Evolutionary conservation across 2,797 vertebrate species (phyloP).

Genomic region (Phataginus tetradactyla): DNA sequence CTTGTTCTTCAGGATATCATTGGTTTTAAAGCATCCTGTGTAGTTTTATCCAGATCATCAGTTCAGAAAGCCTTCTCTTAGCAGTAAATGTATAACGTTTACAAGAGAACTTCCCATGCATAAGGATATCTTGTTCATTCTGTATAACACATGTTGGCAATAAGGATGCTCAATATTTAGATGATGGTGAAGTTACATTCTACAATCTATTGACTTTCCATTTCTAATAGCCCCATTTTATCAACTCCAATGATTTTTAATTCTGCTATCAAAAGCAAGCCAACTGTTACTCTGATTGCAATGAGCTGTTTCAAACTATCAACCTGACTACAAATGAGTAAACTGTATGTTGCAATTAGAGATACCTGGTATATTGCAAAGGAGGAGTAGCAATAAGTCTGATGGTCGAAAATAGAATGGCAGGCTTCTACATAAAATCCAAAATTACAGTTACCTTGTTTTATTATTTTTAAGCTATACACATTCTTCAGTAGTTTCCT

Average conservation of each 20-base stretch:
- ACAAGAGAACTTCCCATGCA: background rate
- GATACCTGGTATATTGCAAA: background rate
- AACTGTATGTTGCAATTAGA: background rate
- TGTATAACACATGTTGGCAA: background rate
- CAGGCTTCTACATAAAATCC: background rate
- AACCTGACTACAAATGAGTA: background rate
- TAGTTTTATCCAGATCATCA: background rate
- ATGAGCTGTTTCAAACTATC: background rate
- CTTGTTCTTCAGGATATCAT: background rate
- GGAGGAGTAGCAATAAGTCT: background rate
- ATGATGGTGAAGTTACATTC: background rate
- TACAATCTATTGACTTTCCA: background rate
- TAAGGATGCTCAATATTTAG: background rate
- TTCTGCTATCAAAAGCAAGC: background rate
- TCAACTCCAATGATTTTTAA: constrained; percentile 2
- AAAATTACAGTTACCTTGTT: background rate
- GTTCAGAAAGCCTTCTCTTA: background rate
- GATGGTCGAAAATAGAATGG: background rate
- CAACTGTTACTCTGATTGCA: constrained; percentile 6
- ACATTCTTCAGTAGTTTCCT: constrained; percentile 13
- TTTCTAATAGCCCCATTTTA: background rate
- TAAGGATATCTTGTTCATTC: background rate
- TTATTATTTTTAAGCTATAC: background rate
- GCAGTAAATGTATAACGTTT: background rate
- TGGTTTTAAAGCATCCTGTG: background rate